Evolutionary conservation across 1,140 invertebrate genomes (phyloP).

Genomic region (Neotoxoptera formosana): DNA sequence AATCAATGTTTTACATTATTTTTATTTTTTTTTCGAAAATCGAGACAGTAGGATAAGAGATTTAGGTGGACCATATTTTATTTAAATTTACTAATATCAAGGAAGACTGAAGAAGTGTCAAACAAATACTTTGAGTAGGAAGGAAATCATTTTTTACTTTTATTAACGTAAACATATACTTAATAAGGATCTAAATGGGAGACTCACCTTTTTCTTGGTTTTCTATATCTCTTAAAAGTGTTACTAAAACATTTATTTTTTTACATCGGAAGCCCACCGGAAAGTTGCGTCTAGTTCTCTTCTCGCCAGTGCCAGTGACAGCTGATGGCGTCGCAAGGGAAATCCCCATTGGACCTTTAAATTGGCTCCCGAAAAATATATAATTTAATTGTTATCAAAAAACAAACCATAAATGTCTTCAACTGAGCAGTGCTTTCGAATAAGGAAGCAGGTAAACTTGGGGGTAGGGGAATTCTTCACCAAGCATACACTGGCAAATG

Average conservation of each 20-base stretch:
- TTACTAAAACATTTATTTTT: background rate
- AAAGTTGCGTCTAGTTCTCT: background rate
- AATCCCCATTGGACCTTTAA: background rate
- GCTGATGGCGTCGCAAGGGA: background rate
- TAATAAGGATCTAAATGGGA: background rate
- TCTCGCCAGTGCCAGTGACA: background rate
- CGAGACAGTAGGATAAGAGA: background rate
- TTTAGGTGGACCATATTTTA: background rate
- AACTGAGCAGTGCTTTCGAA: background rate
- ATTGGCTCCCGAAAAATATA: background rate
- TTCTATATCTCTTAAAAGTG: background rate
- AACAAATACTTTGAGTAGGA: background rate
- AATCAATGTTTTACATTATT: background rate
- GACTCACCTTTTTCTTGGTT: background rate
- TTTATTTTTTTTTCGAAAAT: background rate
- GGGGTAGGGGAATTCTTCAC: background rate
- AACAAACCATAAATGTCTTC: conserved; percentile 16
- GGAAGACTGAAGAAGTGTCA: background rate
- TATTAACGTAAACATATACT: background rate
- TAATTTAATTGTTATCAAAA: conserved; percentile 6
- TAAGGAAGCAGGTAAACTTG: background rate
- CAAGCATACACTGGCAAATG: background rate
- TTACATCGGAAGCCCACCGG: background rate
- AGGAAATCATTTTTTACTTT: background rate
- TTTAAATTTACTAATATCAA: background rate